Evolutionary conservation across 53 echinoderm and acorn worm species (phyloP).

Genomic region (Glandiceps talaboti): DNA sequence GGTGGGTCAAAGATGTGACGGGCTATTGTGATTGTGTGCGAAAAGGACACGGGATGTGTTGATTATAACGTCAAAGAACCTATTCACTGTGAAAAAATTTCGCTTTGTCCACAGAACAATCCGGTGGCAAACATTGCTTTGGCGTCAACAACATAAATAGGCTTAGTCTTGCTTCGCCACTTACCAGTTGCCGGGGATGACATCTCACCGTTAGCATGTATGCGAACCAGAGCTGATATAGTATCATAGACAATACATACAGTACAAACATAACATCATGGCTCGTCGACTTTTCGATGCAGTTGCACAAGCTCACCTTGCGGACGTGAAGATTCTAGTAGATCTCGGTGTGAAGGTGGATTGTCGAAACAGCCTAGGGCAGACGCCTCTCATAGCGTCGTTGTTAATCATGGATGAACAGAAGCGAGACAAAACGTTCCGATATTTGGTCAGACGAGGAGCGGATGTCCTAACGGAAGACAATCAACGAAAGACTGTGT

Average conservation of each 20-base stretch:
- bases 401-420: conserved; percentile 39
- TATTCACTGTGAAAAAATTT: background rate
- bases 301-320: conserved; percentile 46
- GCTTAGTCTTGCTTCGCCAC: background rate
- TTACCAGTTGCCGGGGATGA: background rate
- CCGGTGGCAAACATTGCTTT: background rate
- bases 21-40: background rate
- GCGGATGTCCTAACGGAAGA: conserved; percentile 56
- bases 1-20: background rate
- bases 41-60: background rate
- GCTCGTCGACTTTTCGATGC: conserved; percentile 55
- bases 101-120: background rate
- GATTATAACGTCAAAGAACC: background rate
- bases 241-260: no score
- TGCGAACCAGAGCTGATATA: background rate
- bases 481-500: conserved; percentile 47
- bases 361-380: conserved; percentile 36
- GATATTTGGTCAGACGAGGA: conserved; percentile 43
- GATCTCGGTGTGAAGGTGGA: conserved; percentile 50
- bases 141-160: background rate
- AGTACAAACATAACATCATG: no score
- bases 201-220: background rate
- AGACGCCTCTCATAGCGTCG: conserved; percentile 52
- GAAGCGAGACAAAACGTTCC: conserved; percentile 67
- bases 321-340: conserved; percentile 51